Evolutionary conservation across 2,113 vertebrate species (phyloP).

Genomic region (Triplophysa siluroides): DNA sequence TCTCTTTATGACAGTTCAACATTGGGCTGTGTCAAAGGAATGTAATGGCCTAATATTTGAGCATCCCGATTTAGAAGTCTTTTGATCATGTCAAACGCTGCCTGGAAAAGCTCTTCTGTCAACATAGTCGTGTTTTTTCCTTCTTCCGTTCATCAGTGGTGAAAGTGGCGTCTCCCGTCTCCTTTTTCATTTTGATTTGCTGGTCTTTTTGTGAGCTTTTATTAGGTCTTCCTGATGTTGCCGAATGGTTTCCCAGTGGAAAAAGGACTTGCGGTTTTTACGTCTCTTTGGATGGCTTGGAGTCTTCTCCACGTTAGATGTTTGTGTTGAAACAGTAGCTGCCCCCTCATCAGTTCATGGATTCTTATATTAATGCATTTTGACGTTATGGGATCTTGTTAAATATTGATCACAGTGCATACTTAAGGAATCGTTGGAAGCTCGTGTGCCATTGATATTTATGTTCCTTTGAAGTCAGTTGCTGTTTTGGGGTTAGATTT

Average conservation of each 20-base stretch:
- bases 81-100: constrained; percentile 16
- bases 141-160: not conserved
- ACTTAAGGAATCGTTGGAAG: constrained; percentile 1
- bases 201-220: not conserved
- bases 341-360: not conserved
- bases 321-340: not conserved
- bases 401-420: constrained; percentile 18
- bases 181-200: not conserved
- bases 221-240: not conserved
- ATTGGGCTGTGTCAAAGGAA: not conserved
- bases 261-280: not conserved
- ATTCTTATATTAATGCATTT: not conserved
- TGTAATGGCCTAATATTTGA: not conserved
- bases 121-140: constrained; percentile 19
- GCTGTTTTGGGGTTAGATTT: not conserved
- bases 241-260: not conserved
- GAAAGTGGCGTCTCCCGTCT: constrained; percentile 7
- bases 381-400: not conserved
- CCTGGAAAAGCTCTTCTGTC: constrained; percentile 23
- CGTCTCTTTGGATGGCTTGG: not conserved
- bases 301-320: not conserved
- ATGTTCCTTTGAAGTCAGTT: not conserved
- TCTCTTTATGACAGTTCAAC: constrained; percentile 13
- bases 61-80: constrained; percentile 22
- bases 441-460: not conserved